Conservation (phyloP, 2,113 vertebrate species). For the Chloropsis hardwickii region DNA sequence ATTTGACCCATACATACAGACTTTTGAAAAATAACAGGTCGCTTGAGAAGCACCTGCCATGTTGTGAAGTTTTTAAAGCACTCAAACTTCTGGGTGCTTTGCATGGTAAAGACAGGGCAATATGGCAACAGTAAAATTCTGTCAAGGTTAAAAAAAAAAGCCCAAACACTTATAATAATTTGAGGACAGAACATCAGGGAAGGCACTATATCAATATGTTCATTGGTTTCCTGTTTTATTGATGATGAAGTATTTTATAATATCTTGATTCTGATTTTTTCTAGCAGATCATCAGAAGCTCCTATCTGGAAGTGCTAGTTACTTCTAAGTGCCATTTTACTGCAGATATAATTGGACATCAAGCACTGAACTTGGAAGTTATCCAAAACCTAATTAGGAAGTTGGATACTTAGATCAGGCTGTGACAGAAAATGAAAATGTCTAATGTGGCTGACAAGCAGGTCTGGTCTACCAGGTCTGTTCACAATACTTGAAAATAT, state of each 20-base stretch:
- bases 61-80: neutral
- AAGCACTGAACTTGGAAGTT: conserved; percentile 59
- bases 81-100: neutral
- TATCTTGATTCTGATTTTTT: conserved; percentile 24
- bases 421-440: conserved; percentile 47
- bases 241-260: neutral
- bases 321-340: conserved; percentile 68
- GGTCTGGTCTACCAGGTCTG: neutral
- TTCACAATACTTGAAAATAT: conserved; percentile 30
- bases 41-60: neutral
- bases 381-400: conserved; percentile 76
- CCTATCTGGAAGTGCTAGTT: conserved; percentile 60
- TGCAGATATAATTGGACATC: conserved; percentile 59
- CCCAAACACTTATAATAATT: neutral
- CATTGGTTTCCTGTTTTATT: neutral
- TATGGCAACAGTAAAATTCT: neutral
- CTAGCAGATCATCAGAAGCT: neutral
- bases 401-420: conserved; percentile 53
- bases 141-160: neutral
- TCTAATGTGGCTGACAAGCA: neutral
- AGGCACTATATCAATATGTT: neutral
- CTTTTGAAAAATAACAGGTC: neutral
- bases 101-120: neutral
- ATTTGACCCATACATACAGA: neutral
- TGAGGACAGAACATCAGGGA: neutral